A percentile compares a stretch with the other conserved stretches of the same genome.
These are phyloP conservation scores for Clarias macrocephalus DNA, from an alignment of 2,113 vertebrate species.

Conservation along the genomic window DNA sequence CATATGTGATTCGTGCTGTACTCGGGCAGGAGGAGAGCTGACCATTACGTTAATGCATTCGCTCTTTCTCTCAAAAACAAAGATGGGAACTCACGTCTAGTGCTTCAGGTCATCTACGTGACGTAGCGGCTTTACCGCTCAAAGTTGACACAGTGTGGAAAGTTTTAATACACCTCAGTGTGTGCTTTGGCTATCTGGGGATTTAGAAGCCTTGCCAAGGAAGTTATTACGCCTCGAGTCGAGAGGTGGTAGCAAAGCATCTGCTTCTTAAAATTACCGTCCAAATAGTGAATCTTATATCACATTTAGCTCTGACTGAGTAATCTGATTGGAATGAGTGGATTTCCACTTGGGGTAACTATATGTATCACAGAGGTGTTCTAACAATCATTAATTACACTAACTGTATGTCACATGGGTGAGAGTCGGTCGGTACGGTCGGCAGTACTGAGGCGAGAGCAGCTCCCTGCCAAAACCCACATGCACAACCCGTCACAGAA, in stretches of 20 bases:
- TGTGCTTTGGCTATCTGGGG: background rate
- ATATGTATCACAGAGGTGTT: no score
- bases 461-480: no score
- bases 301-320: no score
- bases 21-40: conserved; percentile 29
- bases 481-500: no score
- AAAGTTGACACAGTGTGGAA: background rate
- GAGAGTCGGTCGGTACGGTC: no score
- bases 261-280: background rate
- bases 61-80: background rate
- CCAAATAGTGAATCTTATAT: background rate
- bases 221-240: background rate
- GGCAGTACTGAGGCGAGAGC: no score
- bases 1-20: conserved; percentile 42
- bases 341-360: no score
- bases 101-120: background rate
- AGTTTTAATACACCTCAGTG: background rate
- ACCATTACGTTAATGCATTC: conserved; percentile 31
- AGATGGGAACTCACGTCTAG: background rate
- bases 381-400: no score
- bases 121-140: background rate
- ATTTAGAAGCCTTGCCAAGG: background rate
- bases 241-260: background rate
- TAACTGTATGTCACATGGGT: no score
- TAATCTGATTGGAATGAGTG: no score